A percentile compares a stretch with the other conserved stretches of the same genome.
These are phyloP conservation scores for Plotosus lineatus DNA, from an alignment of 2,113 vertebrate genomes.

Conservation along the genomic window DNA sequence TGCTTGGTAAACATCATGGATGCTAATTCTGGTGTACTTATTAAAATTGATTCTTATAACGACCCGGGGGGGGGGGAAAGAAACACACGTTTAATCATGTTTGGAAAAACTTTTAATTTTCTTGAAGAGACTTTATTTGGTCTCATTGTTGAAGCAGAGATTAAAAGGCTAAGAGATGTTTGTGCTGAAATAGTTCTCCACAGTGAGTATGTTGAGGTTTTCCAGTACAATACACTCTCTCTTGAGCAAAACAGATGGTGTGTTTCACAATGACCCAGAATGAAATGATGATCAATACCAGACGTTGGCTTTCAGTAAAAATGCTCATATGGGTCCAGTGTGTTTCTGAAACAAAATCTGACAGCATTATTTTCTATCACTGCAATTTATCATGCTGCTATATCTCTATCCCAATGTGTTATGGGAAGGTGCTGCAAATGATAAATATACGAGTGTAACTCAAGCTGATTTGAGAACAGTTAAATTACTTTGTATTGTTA, in stretches of 20 bases:
- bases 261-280: slow-evolving; percentile 61
- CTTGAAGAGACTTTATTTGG: slow-evolving; percentile 21
- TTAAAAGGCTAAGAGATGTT: slow-evolving; percentile 42
- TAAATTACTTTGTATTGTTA: slow-evolving; percentile 13
- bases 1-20: slow-evolving; percentile 35
- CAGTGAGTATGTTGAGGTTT: slow-evolving; percentile 41
- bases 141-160: slow-evolving; percentile 20
- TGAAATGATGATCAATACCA: slow-evolving; percentile 64
- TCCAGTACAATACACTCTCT: slow-evolving; percentile 35
- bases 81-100: not conserved
- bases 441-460: slow-evolving; percentile 12
- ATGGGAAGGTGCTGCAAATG: slow-evolving; percentile 2
- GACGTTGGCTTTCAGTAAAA: slow-evolving; percentile 46
- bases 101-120: slow-evolving; percentile 15
- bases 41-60: slow-evolving; percentile 32
- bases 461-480: slow-evolving; percentile 1
- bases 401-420: not conserved
- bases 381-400: slow-evolving; percentile 28
- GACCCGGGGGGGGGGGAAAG: not conserved
- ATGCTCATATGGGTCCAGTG: slow-evolving; percentile 23
- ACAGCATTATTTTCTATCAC: slow-evolving; percentile 25
- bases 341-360: slow-evolving; percentile 36
- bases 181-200: slow-evolving; percentile 36
- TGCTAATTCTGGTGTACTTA: slow-evolving; percentile 40
- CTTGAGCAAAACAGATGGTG: slow-evolving; percentile 45